Conservation (phyloP, 2,113 vertebrate species). For the Hydrochoerus hydrochaeris region DNA sequence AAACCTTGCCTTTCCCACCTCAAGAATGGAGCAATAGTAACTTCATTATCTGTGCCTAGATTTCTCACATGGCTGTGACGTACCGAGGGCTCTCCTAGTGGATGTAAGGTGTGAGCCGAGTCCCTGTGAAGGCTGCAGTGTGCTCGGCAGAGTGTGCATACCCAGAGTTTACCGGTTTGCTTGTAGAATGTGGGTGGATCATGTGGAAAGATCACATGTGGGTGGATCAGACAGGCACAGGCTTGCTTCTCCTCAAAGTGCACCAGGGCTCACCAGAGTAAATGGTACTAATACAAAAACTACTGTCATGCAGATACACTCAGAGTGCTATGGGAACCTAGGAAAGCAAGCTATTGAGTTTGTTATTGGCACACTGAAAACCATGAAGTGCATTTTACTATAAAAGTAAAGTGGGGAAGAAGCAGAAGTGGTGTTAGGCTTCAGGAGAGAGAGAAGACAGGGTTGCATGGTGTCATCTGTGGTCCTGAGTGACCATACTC, state of each 20-base stretch:
- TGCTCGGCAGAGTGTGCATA: fast-evolving
- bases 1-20: fast-evolving
- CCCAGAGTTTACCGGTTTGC: fast-evolving
- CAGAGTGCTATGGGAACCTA: fast-evolving
- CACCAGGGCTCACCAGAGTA: not conserved
- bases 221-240: too few species aligned
- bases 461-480: fast-evolving
- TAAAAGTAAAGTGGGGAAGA: not conserved
- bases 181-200: not conserved
- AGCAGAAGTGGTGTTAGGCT: not conserved
- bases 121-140: not conserved
- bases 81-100: not conserved
- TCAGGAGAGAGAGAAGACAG: too few species aligned
- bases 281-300: too few species aligned
- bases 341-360: not conserved
- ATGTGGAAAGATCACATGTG: not conserved
- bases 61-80: not conserved
- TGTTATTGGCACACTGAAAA: not conserved
- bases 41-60: fast-evolving
- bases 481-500: not conserved
- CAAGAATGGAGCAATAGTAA: fast-evolving
- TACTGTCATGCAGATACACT: fast-evolving
- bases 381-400: not conserved
- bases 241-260: not conserved
- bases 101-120: fast-evolving